Conservation (phyloP, 2,797 vertebrate species). For the Silurus lanzhouensis region DNA sequence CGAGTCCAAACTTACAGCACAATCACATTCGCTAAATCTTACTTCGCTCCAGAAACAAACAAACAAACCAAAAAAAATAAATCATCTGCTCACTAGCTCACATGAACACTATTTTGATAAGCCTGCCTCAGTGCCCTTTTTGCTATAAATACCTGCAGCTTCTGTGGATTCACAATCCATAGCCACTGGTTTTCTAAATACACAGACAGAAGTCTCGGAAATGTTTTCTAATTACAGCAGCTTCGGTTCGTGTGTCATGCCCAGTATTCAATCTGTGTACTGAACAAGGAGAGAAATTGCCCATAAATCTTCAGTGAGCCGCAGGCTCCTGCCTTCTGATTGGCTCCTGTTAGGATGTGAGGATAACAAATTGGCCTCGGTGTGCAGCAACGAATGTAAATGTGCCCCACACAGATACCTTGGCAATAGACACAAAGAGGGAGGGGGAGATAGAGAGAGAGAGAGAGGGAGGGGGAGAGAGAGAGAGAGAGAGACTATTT, state of each 20-base stretch:
- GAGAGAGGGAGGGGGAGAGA: conserved; percentile 47
- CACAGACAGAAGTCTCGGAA: conserved; percentile 48
- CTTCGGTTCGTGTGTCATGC: conserved; percentile 44
- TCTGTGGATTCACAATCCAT: conserved; percentile 22
- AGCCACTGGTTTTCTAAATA: conserved; percentile 40
- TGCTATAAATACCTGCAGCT: conserved; percentile 16
- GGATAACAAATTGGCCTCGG: conserved; percentile 59
- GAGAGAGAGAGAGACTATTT: conserved; percentile 42
- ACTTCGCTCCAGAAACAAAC: conserved; percentile 3
- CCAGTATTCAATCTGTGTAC: conserved; percentile 48
- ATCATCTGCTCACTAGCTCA: conserved; percentile 33
- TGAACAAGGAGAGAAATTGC: conserved; percentile 40
- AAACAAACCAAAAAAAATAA: background rate
- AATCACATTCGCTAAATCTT: background rate
- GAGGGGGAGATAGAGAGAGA: conserved; percentile 48
- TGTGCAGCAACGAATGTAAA: conserved; percentile 57
- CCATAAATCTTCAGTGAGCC: conserved; percentile 55
- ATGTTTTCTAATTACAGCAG: conserved; percentile 55
- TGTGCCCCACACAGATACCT: conserved; percentile 59
- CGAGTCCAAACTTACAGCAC: background rate
- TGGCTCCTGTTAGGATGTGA: conserved; percentile 59
- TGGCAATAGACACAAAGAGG: conserved; percentile 46
- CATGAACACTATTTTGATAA: conserved; percentile 5
- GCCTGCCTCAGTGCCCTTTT: conserved; percentile 21
- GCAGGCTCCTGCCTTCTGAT: conserved; percentile 55